These are phyloP conservation scores for Julus scanicus DNA, from an alignment of 2,888 invertebrate genomes.

Conservation along the genomic window DNA sequence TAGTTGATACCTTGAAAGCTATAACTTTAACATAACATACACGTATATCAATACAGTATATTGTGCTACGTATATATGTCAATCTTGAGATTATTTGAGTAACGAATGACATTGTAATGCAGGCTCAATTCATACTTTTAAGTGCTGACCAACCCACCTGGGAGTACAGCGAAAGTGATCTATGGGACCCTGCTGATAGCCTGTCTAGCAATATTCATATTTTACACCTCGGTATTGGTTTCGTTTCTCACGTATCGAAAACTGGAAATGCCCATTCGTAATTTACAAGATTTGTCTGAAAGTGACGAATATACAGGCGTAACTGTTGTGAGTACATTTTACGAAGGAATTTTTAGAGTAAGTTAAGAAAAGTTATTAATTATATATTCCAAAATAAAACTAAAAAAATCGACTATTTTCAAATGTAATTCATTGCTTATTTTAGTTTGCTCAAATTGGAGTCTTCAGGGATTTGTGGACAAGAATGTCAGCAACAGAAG, in stretches of 20 bases:
- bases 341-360: not conserved
- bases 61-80: too few relatives aligned
- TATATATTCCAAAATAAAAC: too few relatives aligned
- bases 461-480: not conserved
- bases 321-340: not conserved
- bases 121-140: not conserved
- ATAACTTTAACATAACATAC: too few relatives aligned
- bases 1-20: too few relatives aligned
- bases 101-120: too few relatives aligned
- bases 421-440: not conserved
- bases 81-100: too few relatives aligned
- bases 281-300: not conserved
- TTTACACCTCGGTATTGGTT: conserved; percentile 35
- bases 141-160: conserved; percentile 43
- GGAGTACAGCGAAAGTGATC: not conserved
- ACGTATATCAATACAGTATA: too few relatives aligned
- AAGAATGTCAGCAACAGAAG: not conserved
- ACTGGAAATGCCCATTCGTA: conserved; percentile 21
- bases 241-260: conserved; percentile 34
- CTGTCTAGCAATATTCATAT: not conserved
- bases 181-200: conserved; percentile 45
- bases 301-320: not conserved
- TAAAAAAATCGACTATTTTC: too few relatives aligned
- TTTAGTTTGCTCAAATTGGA: not conserved
- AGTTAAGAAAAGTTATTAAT: not conserved